Evolutionary conservation across 2,797 vertebrate species (phyloP).

Genomic region (Danionella dracula): DNA sequence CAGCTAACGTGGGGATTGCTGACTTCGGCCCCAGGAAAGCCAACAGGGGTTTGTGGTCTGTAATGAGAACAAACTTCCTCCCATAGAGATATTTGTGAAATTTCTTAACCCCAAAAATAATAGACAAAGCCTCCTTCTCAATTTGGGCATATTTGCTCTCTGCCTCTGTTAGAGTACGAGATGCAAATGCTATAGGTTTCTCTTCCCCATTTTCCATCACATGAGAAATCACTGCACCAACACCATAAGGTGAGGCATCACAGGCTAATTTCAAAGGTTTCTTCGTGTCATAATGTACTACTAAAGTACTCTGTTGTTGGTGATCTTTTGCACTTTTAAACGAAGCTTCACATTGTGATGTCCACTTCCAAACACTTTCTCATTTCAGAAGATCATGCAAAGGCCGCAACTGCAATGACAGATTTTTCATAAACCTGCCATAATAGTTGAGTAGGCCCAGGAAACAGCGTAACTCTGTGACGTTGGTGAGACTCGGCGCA

Average conservation of each 20-base stretch:
- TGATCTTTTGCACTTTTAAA: no score
- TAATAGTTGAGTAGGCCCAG: not conserved
- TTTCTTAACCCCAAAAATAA: conserved; percentile 22
- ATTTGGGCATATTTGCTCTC: conserved; percentile 12
- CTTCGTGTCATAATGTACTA: conserved; percentile 51
- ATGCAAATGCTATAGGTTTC: conserved; percentile 53
- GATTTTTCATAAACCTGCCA: not conserved
- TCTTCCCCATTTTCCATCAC: conserved; percentile 58
- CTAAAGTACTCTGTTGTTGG: conserved; percentile 14
- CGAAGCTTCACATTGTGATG: conserved; percentile 59
- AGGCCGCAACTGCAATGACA: not conserved
- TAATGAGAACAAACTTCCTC: conserved; percentile 27
- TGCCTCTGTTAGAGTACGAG: conserved; percentile 40
- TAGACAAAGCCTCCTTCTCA: conserved; percentile 41
- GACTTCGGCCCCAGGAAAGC: not conserved
- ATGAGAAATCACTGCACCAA: conserved; percentile 57
- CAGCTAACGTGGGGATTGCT: not conserved
- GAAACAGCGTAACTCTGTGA: not conserved
- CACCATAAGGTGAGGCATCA: no score
- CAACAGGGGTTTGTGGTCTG: conserved; percentile 2
- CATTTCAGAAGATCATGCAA: not conserved
- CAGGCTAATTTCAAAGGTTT: conserved; percentile 58
- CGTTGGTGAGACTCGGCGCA: not conserved
- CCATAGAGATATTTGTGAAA: conserved; percentile 40
- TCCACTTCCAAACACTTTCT: conserved; percentile 20